These are phyloP conservation scores for Leuciscus waleckii DNA, from an alignment of 2,797 vertebrate genomes.

Conservation along the genomic window DNA sequence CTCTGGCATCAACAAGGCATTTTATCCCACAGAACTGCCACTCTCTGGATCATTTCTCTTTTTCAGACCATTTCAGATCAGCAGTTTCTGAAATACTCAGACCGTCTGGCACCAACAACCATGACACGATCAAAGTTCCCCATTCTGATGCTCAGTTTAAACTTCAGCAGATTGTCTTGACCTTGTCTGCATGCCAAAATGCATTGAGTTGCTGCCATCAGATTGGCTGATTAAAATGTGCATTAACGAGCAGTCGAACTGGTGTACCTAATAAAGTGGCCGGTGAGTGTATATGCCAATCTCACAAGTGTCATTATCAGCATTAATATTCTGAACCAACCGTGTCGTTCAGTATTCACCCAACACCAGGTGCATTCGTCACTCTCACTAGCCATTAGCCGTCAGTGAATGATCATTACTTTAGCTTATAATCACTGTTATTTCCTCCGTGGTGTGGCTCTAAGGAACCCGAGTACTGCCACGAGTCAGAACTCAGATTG, in stretches of 20 bases:
- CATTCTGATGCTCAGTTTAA: background rate
- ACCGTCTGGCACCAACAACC: background rate
- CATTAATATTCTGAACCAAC: background rate
- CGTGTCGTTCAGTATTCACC: constrained; percentile 5
- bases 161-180: background rate
- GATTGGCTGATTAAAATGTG: background rate
- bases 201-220: background rate
- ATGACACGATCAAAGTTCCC: background rate
- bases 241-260: background rate
- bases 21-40: constrained; percentile 27
- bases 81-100: background rate
- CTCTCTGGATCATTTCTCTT: constrained; percentile 24
- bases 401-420: constrained; percentile 33
- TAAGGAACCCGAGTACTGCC: background rate
- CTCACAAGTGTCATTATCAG: background rate
- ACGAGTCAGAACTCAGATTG: constrained; percentile 4
- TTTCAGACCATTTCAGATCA: background rate
- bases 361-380: constrained; percentile 18
- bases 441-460: background rate
- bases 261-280: background rate
- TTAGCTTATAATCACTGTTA: constrained; percentile 27
- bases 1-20: constrained; percentile 55
- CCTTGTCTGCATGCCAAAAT: background rate
- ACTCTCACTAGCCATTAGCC: constrained; percentile 25
- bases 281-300: background rate